A percentile compares a stretch with the other conserved stretches of the same genome.
Evolutionary conservation across 1,140 invertebrate genomes (phyloP).

Genomic region (Penaeus japonicus): DNA sequence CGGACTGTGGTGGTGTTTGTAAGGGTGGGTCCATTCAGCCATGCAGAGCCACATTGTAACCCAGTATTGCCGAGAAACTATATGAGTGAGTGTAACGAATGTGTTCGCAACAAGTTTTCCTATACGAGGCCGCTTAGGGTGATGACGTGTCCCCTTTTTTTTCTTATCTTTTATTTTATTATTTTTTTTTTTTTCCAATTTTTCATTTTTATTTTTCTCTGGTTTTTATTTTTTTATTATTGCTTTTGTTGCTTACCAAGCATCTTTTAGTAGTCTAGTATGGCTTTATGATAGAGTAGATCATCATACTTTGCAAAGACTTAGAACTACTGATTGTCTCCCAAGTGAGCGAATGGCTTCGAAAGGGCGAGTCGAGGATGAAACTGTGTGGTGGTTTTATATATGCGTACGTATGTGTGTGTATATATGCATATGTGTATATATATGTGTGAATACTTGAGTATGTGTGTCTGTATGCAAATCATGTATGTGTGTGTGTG

Average conservation of each 20-base stretch:
- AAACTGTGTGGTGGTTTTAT: too few relatives aligned
- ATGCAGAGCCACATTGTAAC: constrained; percentile 45
- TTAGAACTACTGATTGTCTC: constrained; percentile 34
- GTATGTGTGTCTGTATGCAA: too few relatives aligned
- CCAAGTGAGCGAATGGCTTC: neutral
- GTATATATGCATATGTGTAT: too few relatives aligned
- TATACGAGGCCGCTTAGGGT: constrained; percentile 53
- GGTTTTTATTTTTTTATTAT: neutral
- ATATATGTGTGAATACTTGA: too few relatives aligned
- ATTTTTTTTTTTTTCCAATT: neutral
- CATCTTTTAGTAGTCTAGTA: constrained; percentile 48
- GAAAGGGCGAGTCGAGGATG: neutral
- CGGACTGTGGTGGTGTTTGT: constrained; percentile 20
- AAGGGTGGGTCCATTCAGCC: neutral
- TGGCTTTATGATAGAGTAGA: constrained; percentile 43
- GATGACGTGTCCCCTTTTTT: neutral
- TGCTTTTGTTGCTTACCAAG: constrained; percentile 47
- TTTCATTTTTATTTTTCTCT: neutral
- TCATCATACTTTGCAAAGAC: constrained; percentile 30
- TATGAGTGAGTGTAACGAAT: constrained; percentile 51
- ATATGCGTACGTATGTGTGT: too few relatives aligned
- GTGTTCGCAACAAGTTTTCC: constrained; percentile 54
- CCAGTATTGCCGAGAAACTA: constrained; percentile 52
- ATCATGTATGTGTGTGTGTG: too few relatives aligned
- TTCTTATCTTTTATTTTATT: neutral